A percentile compares a stretch with the other conserved stretches of the same genome.
phyloP scores from a whole-genome alignment of 35 echinoderm and acorn worm genomes.

The Stichopus chloronotus region DNA sequence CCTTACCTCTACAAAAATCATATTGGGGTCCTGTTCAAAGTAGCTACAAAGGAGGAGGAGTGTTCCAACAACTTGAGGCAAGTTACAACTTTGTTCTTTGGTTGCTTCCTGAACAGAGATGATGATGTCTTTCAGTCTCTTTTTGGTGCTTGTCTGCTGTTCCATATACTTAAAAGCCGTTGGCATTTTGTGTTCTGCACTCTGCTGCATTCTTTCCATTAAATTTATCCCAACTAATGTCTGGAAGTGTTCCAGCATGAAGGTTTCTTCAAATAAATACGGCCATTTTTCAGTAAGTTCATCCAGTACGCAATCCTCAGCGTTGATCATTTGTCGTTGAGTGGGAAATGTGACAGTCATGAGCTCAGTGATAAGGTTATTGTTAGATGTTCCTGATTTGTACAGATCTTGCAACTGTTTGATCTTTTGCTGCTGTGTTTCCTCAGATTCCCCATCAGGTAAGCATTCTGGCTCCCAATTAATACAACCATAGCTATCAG shows the following conservation, averaged over 20 bases:
- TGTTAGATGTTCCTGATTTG: not conserved
- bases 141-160: constrained; percentile 3
- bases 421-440: constrained; percentile 1
- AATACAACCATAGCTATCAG: constrained; percentile 29
- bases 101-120: not conserved
- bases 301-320: not conserved
- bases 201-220: not conserved
- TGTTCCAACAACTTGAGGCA: constrained; percentile 7
- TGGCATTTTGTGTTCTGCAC: constrained; percentile 23
- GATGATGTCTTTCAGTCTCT: not conserved
- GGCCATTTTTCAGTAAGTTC: constrained; percentile 26
- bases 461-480: constrained; percentile 9
- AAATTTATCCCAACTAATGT: constrained; percentile 13
- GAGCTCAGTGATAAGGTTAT: not conserved
- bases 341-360: not conserved
- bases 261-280: not conserved
- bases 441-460: not conserved
- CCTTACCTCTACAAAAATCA: constrained; percentile 19
- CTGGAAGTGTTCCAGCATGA: constrained; percentile 16
- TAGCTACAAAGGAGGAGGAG: constrained; percentile 13
- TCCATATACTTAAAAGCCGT: constrained; percentile 14
- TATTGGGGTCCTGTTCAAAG: not conserved
- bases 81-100: not conserved
- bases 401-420: constrained; percentile 1
- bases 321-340: not conserved